These are phyloP conservation scores for Aphrophora alni DNA, from an alignment of 2,888 invertebrate genomes.

Conservation along the genomic window DNA sequence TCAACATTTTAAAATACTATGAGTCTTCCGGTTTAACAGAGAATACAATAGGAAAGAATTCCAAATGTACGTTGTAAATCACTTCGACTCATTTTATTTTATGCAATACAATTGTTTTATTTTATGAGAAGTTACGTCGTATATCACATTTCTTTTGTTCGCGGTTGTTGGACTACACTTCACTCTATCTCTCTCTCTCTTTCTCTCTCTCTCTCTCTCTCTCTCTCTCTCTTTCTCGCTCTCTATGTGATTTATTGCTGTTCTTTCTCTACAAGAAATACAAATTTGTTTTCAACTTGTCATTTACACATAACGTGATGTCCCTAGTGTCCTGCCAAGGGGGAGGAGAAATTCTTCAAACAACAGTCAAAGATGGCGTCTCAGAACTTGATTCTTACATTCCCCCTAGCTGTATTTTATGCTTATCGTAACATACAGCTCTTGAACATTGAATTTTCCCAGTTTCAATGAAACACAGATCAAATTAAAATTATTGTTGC, in stretches of 20 bases:
- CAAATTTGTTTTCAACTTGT: not conserved
- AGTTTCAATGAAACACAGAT: too few species aligned
- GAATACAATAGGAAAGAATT: not conserved
- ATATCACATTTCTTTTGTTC: not conserved
- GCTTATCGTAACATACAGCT: too few species aligned
- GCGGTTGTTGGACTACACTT: not conserved
- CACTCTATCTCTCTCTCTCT: not conserved
- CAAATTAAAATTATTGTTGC: too few species aligned
- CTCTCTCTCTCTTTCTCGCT: not conserved
- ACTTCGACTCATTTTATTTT: not conserved
- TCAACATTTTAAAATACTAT: too few species aligned
- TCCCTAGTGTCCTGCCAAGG: not conserved
- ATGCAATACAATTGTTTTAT: not conserved
- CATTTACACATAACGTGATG: not conserved
- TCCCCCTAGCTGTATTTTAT: too few species aligned
- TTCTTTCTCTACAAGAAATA: not conserved
- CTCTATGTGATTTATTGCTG: not conserved
- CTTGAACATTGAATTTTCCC: too few species aligned
- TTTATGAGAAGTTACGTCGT: not conserved
- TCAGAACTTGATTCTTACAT: not conserved
- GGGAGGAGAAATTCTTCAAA: not conserved
- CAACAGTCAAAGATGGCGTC: not conserved
- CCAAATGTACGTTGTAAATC: not conserved
- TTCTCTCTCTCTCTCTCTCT: not conserved
- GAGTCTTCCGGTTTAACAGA: too few species aligned